A percentile compares a stretch with the other conserved stretches of the same genome.
phyloP scores from a whole-genome alignment of 2,888 invertebrate species.

The Steinernema scapterisci region DNA sequence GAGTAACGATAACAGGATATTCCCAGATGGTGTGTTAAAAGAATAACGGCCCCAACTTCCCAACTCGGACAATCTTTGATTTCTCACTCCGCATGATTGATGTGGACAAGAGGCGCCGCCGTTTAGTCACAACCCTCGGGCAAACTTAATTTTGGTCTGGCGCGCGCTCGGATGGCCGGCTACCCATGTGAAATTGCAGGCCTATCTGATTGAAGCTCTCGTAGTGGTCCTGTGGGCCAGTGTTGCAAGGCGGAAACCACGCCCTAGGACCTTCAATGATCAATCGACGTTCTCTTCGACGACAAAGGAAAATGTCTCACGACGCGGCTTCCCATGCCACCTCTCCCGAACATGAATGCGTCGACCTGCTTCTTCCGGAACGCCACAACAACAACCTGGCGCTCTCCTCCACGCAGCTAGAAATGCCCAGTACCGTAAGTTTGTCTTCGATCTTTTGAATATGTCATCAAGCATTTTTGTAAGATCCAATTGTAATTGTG shows the following conservation, averaged over 20 bases:
- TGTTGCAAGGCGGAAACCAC: constrained; percentile 29
- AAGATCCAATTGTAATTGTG: too few relatives aligned
- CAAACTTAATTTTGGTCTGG: constrained; percentile 31
- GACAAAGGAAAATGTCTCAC: constrained; percentile 30
- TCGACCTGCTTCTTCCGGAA: constrained; percentile 38
- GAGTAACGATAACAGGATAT: constrained; percentile 21
- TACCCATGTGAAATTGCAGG: constrained; percentile 26
- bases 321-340: constrained; percentile 26
- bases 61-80: constrained; percentile 31
- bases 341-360: constrained; percentile 38
- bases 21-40: constrained; percentile 30
- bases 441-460: background rate
- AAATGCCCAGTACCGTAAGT: constrained; percentile 41
- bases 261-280: constrained; percentile 28
- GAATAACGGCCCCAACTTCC: constrained; percentile 26
- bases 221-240: constrained; percentile 21
- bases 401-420: constrained; percentile 34
- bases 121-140: constrained; percentile 17
- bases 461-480: too few relatives aligned
- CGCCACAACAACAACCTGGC: constrained; percentile 37
- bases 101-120: constrained; percentile 7
- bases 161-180: constrained; percentile 16
- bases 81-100: constrained; percentile 25
- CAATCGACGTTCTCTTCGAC: constrained; percentile 21
- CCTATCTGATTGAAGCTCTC: constrained; percentile 28